Percentiles rank a stretch among this genome's conserved stretches.
Evolutionary conservation across 2,113 vertebrate species (phyloP).

Genomic region (Coturnix japonica): DNA sequence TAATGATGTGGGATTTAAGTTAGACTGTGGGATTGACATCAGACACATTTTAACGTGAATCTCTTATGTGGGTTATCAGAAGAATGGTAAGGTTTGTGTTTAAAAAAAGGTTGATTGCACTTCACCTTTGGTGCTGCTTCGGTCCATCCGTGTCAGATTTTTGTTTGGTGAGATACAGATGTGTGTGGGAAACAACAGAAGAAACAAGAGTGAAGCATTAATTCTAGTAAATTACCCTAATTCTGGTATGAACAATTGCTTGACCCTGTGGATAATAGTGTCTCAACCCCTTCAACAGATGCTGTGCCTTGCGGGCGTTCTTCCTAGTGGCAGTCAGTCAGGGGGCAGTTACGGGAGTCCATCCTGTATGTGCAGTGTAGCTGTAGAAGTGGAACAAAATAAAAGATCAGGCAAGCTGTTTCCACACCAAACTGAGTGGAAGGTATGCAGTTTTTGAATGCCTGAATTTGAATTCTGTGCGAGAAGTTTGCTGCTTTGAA

Average conservation of each 20-base stretch:
- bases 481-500: not conserved
- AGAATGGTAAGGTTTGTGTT: not conserved
- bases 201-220: not conserved
- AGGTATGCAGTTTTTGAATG: not conserved
- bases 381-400: not conserved
- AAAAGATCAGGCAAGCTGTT: not conserved
- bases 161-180: not conserved
- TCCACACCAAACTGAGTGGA: not conserved
- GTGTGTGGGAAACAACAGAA: not conserved
- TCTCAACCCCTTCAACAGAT: not conserved
- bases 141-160: not conserved
- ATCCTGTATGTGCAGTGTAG: not conserved
- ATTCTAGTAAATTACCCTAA: not conserved
- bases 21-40: not conserved
- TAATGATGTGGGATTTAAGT: not conserved
- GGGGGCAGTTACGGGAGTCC: not conserved
- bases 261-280: not conserved
- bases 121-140: not conserved
- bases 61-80: not conserved
- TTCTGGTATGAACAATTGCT: not conserved
- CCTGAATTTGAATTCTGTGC: not conserved
- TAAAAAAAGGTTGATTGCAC: not conserved
- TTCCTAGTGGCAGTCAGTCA: not conserved
- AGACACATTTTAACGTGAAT: not conserved
- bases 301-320: not conserved